A percentile compares a stretch with the other conserved stretches of the same genome.
Evolutionary conservation across 2,888 invertebrate species (phyloP).

Genomic region (Cabera pusaria): DNA sequence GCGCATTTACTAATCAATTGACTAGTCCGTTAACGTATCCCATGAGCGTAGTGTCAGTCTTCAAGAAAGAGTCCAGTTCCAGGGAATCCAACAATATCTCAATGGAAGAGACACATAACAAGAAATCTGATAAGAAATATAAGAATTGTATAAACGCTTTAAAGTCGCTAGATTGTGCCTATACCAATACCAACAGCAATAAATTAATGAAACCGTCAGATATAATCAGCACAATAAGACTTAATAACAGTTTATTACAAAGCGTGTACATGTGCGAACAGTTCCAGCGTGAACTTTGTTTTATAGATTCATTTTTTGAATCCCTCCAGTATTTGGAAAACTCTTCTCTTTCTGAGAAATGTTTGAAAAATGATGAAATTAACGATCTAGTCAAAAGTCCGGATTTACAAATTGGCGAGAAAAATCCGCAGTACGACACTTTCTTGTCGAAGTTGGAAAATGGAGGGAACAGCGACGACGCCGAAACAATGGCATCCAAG

Average conservation of each 20-base stretch:
- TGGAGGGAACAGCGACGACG: slow-evolving; percentile 56
- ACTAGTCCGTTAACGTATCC: slow-evolving; percentile 63
- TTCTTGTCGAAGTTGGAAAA: slow-evolving; percentile 65
- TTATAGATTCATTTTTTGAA: slow-evolving; percentile 78
- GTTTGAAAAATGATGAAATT: slow-evolving; percentile 49
- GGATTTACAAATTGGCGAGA: slow-evolving; percentile 49
- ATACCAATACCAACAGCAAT: slow-evolving; percentile 48
- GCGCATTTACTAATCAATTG: slow-evolving; percentile 41
- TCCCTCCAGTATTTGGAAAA: slow-evolving; percentile 73
- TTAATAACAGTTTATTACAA: slow-evolving; percentile 58
- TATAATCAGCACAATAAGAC: slow-evolving; percentile 69
- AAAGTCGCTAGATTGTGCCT: slow-evolving; percentile 55
- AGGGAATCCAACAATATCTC: slow-evolving; percentile 22
- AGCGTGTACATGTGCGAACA: slow-evolving; percentile 68
- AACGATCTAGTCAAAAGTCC: slow-evolving; percentile 50
- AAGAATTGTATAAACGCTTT: slow-evolving; percentile 47
- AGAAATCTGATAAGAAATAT: slow-evolving; percentile 32
- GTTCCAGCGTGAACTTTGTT: slow-evolving; percentile 73
- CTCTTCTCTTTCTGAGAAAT: slow-evolving; percentile 58
- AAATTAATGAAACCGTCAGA: slow-evolving; percentile 76
- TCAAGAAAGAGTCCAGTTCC: slow-evolving; percentile 55
- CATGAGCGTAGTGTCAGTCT: slow-evolving; percentile 65
- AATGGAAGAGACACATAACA: slow-evolving; percentile 27
- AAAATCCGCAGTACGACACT: slow-evolving; percentile 55
- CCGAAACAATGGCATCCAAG: slow-evolving; percentile 76